Conservation (phyloP, 2,888 invertebrate species). For the Synanthedon tipuliformis region DNA sequence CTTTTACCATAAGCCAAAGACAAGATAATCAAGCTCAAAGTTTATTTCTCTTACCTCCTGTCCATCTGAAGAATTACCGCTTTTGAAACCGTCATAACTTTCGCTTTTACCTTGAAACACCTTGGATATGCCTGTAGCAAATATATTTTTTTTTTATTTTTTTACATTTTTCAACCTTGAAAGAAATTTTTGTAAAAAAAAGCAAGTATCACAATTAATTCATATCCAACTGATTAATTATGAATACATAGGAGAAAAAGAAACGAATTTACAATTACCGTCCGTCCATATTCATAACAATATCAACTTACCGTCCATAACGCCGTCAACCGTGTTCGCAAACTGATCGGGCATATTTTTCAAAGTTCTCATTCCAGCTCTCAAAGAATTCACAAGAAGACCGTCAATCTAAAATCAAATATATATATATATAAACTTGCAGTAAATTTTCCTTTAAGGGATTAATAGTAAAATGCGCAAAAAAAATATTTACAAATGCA, state of each 20-base stretch:
- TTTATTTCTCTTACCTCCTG: constrained; percentile 39
- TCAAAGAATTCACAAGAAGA: constrained; percentile 80
- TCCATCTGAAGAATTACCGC: constrained; percentile 40
- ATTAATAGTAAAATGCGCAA: no score
- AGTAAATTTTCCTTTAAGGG: no score
- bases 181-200: no score
- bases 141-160: no score
- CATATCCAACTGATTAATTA: not conserved
- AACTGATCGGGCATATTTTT: constrained; percentile 91
- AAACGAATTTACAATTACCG: not conserved
- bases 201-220: no score
- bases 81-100: constrained; percentile 41
- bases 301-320: constrained; percentile 75
- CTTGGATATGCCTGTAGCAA: constrained; percentile 71
- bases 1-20: no score
- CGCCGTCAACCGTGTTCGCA: constrained; percentile 84
- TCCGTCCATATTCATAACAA: no score
- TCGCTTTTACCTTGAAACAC: constrained; percentile 74
- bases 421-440: no score
- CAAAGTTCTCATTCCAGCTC: constrained; percentile 85
- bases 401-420: constrained; percentile 69
- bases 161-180: no score
- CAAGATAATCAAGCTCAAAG: no score
- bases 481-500: no score
- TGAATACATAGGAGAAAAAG: not conserved